A percentile compares a stretch with the other conserved stretches of the same genome.
phyloP scores from a whole-genome alignment of 1,140 invertebrate species.

The Muscidifurax raptorellus region DNA sequence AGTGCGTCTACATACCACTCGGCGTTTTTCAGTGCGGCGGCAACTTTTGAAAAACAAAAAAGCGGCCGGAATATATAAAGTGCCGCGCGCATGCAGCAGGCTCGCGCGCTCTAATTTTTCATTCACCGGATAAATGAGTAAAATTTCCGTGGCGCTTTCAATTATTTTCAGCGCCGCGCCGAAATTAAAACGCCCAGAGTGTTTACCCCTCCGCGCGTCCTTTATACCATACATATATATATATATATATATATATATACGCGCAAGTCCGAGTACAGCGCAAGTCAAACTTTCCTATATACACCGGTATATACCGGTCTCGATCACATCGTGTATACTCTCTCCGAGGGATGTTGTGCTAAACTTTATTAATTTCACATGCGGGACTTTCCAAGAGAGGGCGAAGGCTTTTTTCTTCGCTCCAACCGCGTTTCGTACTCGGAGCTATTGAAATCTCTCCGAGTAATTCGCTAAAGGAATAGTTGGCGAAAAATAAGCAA shows the following conservation, averaged over 20 bases:
- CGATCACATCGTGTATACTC: too few species aligned
- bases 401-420: too few species aligned
- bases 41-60: conserved; percentile 22
- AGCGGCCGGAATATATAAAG: conserved; percentile 3
- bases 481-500: background rate
- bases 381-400: background rate
- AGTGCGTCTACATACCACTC: background rate
- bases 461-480: background rate
- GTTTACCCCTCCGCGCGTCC: too few species aligned
- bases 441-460: background rate
- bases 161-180: background rate
- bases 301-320: too few species aligned
- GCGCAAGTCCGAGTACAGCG: too few species aligned
- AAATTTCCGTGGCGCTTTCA: background rate
- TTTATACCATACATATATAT: too few species aligned
- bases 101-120: conserved; percentile 2
- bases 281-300: too few species aligned
- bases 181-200: too few species aligned
- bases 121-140: background rate
- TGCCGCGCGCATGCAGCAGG: background rate
- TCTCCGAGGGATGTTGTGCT: too few species aligned
- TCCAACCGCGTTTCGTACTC: too few species aligned
- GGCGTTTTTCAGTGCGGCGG: background rate
- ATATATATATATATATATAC: too few species aligned
- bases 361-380: conserved; percentile 14